Percentiles rank a stretch among this genome's conserved stretches.
phyloP scores from a whole-genome alignment of 2,797 vertebrate genomes.

The Phrynocephalus vlangalii region DNA sequence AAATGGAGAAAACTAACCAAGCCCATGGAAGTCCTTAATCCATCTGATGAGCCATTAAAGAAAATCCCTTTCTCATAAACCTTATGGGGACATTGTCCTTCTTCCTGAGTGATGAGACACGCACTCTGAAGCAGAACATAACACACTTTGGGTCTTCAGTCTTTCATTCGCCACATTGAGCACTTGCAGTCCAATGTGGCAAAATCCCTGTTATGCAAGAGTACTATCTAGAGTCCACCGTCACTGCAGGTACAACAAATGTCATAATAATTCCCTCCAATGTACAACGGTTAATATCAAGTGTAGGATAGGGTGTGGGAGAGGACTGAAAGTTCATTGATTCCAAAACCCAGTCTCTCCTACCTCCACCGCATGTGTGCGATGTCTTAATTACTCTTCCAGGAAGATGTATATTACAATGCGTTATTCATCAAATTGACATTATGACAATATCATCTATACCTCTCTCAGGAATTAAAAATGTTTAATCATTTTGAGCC shows the following conservation, averaged over 20 bases:
- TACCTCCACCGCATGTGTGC: not conserved
- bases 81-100: not conserved
- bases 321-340: not conserved
- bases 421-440: slow-evolving; percentile 45
- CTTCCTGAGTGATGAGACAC: not conserved
- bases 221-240: too few relatives aligned
- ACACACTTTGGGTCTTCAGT: too few relatives aligned
- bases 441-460: slow-evolving; percentile 54
- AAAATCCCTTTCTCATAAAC: not conserved
- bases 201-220: too few relatives aligned
- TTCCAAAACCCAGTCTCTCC: slow-evolving; percentile 20
- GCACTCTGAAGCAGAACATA: not conserved
- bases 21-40: not conserved
- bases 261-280: not conserved
- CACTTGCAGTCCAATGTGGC: too few relatives aligned
- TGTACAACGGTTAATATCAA: slow-evolving; percentile 15
- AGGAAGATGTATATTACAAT: slow-evolving; percentile 31
- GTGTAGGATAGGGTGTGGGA: not conserved
- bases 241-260: not conserved
- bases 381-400: slow-evolving; percentile 26
- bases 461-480: slow-evolving; percentile 42
- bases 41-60: not conserved
- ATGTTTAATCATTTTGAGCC: slow-evolving; percentile 60
- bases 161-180: too few relatives aligned
- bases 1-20: not conserved